Evolutionary conservation across 2,888 invertebrate genomes (phyloP).

Genomic region (Seira sanloemensis): DNA sequence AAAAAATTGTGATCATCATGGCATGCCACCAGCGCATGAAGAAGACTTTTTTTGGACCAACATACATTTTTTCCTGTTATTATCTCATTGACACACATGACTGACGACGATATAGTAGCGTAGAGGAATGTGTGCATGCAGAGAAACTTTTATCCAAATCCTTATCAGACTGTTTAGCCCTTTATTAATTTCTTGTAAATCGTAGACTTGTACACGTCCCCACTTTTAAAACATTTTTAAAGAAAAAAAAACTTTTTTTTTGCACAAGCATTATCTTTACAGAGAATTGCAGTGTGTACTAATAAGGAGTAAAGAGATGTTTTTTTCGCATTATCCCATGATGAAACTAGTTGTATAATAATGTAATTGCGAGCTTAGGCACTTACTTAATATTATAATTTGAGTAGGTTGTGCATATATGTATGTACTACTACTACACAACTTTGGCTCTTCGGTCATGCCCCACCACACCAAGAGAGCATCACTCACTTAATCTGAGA

Average conservation of each 20-base stretch:
- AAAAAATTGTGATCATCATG: background rate
- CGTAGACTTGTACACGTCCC: background rate
- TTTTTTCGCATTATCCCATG: background rate
- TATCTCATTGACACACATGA: constrained; percentile 65
- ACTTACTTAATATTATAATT: constrained; percentile 30
- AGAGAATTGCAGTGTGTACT: constrained; percentile 52
- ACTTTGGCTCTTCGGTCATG: constrained; percentile 17
- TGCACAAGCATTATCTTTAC: background rate
- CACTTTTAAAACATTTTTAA: background rate
- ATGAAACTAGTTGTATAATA: background rate
- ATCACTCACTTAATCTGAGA: constrained; percentile 55
- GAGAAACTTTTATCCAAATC: too few relatives aligned
- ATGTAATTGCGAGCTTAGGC: constrained; percentile 38
- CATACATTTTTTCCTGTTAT: constrained; percentile 26
- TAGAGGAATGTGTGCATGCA: background rate
- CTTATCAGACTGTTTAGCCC: background rate
- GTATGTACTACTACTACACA: too few relatives aligned
- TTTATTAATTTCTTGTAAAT: background rate
- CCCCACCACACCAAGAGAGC: constrained; percentile 34
- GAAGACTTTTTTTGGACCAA: background rate
- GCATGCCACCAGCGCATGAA: background rate
- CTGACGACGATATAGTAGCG: constrained; percentile 51
- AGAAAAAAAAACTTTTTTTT: too few relatives aligned
- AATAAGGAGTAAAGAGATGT: constrained; percentile 44
- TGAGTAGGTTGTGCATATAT: constrained; percentile 44